phyloP scores from a whole-genome alignment of 1,140 invertebrate genomes.

The Saccostrea glomerata region DNA sequence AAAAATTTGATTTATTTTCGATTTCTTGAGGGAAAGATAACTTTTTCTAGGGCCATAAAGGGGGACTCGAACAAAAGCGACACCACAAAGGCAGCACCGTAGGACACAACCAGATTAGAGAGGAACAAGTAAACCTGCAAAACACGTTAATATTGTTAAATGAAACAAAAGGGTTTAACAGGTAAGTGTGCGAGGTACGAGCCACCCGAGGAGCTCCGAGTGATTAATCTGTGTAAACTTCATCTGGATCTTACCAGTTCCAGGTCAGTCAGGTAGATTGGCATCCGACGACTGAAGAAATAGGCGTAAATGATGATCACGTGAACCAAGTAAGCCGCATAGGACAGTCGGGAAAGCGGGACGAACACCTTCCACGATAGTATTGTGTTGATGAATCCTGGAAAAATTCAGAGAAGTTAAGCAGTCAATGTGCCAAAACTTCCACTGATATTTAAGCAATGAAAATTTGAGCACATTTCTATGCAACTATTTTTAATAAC shows the following conservation, averaged over 20 bases:
- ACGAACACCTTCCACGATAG: slow-evolving; percentile 84
- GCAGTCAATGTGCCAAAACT: background rate
- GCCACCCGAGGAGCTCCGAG: too few relatives aligned
- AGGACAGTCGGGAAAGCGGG: slow-evolving; percentile 71
- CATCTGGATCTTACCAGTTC: slow-evolving; percentile 51
- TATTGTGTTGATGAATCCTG: slow-evolving; percentile 85
- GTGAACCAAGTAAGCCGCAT: slow-evolving; percentile 71
- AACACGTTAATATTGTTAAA: background rate
- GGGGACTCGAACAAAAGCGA: slow-evolving; percentile 75
- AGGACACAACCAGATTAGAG: slow-evolving; percentile 70
- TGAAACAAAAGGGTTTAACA: background rate
- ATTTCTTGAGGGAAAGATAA: slow-evolving; percentile 51
- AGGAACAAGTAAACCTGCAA: slow-evolving; percentile 64
- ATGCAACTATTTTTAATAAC: background rate
- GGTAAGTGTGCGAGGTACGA: too few relatives aligned
- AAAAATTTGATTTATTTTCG: background rate
- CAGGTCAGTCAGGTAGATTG: slow-evolving; percentile 55
- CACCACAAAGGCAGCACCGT: slow-evolving; percentile 65
- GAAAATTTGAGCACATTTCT: background rate
- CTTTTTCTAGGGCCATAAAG: slow-evolving; percentile 71
- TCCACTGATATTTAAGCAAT: background rate
- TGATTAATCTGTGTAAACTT: background rate
- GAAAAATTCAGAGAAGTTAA: background rate
- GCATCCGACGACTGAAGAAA: slow-evolving; percentile 31
- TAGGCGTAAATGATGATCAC: slow-evolving; percentile 83